Evolutionary conservation across 2,888 invertebrate genomes (phyloP).

Genomic region (Apantesis nais): DNA sequence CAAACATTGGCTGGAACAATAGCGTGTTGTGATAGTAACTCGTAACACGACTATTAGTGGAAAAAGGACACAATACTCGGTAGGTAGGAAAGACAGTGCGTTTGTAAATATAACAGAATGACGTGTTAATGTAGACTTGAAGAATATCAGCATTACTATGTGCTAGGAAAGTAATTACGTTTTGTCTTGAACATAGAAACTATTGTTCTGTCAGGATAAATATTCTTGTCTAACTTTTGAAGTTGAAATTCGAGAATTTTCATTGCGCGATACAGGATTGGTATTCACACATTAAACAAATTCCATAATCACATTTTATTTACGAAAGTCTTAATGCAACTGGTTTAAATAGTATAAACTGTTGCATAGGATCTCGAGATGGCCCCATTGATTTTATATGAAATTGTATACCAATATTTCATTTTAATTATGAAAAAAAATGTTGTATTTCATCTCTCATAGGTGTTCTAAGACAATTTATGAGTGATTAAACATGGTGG

Average conservation of each 20-base stretch:
- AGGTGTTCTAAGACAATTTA: too few species aligned
- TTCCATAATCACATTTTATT: too few species aligned
- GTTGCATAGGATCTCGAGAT: too few species aligned
- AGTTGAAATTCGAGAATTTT: background rate
- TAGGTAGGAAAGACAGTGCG: conserved; percentile 12
- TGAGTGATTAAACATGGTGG: too few species aligned
- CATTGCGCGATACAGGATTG: background rate
- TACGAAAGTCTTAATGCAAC: too few species aligned
- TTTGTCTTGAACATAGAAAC: background rate
- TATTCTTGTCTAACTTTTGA: background rate
- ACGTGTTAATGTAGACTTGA: conserved; percentile 7
- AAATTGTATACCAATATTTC: too few species aligned
- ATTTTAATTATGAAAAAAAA: too few species aligned
- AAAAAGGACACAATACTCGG: conserved; percentile 50
- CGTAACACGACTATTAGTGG: conserved; percentile 43
- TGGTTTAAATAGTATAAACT: too few species aligned
- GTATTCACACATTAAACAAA: too few species aligned
- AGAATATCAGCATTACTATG: background rate
- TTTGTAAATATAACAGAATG: conserved; percentile 49
- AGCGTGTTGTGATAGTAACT: conserved; percentile 47
- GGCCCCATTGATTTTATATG: too few species aligned
- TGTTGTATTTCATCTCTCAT: too few species aligned
- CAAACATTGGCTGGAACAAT: conserved; percentile 51
- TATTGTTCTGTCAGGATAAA: background rate
- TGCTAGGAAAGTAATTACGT: background rate